Evolutionary conservation across 2,888 invertebrate genomes (phyloP).

Genomic region (Dasysyrphus albostriatus): DNA sequence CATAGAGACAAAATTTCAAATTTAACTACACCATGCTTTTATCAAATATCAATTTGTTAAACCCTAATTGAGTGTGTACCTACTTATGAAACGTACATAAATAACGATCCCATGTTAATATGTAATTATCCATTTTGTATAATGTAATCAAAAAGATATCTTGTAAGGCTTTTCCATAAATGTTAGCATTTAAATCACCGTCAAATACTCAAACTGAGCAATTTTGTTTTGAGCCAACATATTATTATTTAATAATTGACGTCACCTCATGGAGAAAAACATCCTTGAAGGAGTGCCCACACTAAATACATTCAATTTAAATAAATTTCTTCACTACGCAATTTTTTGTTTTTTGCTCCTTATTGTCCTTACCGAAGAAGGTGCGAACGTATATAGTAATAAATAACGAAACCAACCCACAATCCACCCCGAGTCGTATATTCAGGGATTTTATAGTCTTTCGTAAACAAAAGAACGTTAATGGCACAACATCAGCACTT

Average conservation of each 20-base stretch:
- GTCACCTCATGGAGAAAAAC: slow-evolving; percentile 1
- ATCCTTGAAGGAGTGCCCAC: slow-evolving; percentile 3
- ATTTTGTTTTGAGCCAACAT: neutral
- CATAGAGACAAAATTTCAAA: no score
- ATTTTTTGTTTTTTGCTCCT: neutral
- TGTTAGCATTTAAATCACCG: no score
- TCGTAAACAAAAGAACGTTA: slow-evolving; percentile 13
- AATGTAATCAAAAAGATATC: no score
- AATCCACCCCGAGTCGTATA: neutral
- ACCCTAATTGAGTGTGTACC: no score
- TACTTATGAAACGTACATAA: no score
- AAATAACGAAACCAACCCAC: slow-evolving; percentile 7
- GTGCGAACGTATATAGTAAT: slow-evolving; percentile 16
- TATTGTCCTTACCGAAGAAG: neutral
- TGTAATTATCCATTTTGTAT: no score
- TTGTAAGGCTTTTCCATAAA: no score
- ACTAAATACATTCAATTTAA: slow-evolving; percentile 6
- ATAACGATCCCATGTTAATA: no score
- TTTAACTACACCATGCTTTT: no score
- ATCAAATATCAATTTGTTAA: no score
- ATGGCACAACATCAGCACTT: slow-evolving; percentile 21
- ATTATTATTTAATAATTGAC: neutral
- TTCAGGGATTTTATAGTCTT: neutral
- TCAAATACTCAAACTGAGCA: no score
- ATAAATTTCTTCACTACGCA: slow-evolving; percentile 3